Percentiles rank a stretch among this genome's conserved stretches.
Conservation (phyloP, 2,888 invertebrate genomes). For the Volucella bombylans region DNA sequence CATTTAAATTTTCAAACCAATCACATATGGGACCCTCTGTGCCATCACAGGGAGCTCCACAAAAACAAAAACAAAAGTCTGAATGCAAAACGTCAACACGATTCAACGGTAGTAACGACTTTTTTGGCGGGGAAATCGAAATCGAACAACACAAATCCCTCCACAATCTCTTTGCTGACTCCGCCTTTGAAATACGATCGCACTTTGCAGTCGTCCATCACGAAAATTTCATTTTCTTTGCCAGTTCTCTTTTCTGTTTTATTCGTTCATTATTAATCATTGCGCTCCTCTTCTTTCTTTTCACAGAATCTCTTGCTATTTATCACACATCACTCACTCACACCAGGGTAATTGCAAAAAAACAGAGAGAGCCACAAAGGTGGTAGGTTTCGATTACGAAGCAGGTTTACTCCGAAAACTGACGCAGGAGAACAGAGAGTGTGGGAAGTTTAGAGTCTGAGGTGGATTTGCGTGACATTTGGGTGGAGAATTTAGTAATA, state of each 20-base stretch:
- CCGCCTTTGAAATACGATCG: constrained; percentile 73
- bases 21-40: constrained; percentile 59
- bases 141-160: constrained; percentile 26
- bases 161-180: constrained; percentile 55
- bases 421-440: constrained; percentile 13
- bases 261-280: neutral
- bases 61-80: constrained; percentile 10
- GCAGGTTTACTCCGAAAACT: constrained; percentile 58
- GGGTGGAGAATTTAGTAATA: constrained; percentile 35
- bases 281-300: constrained; percentile 2
- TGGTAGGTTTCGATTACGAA: constrained; percentile 5
- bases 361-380: neutral
- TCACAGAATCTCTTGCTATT: constrained; percentile 28
- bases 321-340: neutral
- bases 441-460: constrained; percentile 8
- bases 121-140: constrained; percentile 27
- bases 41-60: constrained; percentile 43
- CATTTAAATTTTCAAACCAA: constrained; percentile 69
- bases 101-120: constrained; percentile 22
- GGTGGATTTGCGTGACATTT: constrained; percentile 58
- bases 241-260: constrained; percentile 34
- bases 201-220: constrained; percentile 72
- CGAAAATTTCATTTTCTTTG: constrained; percentile 73
- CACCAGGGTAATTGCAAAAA: neutral
- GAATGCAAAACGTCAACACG: constrained; percentile 42